Evolutionary conservation across 1,140 invertebrate species (phyloP).

Genomic region (Nasonia giraulti): DNA sequence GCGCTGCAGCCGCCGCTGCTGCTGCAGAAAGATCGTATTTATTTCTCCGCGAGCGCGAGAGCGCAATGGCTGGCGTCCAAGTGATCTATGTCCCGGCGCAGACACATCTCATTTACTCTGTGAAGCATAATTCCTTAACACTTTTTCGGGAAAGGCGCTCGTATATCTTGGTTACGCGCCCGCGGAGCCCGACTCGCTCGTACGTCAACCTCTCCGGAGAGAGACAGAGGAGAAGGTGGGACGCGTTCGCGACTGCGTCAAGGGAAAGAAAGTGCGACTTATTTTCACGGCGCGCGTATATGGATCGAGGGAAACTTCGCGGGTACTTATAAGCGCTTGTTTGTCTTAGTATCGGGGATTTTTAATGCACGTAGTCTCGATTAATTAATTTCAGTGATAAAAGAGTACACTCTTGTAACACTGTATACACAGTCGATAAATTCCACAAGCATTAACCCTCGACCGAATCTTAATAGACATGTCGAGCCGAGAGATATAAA

Average conservation of each 20-base stretch:
- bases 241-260: background rate
- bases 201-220: conserved; percentile 44
- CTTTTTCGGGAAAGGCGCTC: conserved; percentile 69
- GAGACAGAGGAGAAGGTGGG: background rate
- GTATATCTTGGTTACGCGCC: conserved; percentile 70
- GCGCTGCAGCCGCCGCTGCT: background rate
- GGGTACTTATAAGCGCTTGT: background rate
- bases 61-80: conserved; percentile 67
- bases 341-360: too few species aligned
- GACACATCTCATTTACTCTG: conserved; percentile 73
- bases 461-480: conserved; percentile 31
- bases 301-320: background rate
- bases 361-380: background rate
- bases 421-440: conserved; percentile 8
- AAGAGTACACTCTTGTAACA: background rate
- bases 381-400: background rate
- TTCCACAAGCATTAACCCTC: background rate
- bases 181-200: conserved; percentile 18
- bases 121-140: conserved; percentile 72
- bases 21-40: conserved; percentile 65
- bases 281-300: background rate
- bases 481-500: background rate
- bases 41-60: conserved; percentile 63
- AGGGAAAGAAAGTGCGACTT: background rate
- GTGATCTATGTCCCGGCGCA: conserved; percentile 71